Base-by-base conservation (phyloP, 1,140 invertebrate genomes). In the Carposina sasakii region DNA sequence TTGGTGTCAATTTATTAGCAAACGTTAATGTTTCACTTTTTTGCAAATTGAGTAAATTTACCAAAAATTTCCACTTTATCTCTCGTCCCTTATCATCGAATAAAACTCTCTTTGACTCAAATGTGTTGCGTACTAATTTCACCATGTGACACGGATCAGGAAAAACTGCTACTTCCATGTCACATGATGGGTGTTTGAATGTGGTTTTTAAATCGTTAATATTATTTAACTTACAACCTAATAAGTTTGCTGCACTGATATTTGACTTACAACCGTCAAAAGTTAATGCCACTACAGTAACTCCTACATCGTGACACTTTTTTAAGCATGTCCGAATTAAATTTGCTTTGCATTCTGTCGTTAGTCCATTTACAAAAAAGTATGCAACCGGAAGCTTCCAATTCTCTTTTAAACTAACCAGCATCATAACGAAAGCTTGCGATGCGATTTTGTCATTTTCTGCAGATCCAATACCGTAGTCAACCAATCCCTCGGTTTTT, bases 331-430 rank as follows among this genome's bases (percentile, higher is more conserved):
- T 45, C 24, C 51, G 54, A 2, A 66, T 22, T 54, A 63, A 47
- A 49, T 48, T 63, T 39, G 60, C 36, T 13, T 42, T 31, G 10
- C 45, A 36, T 47, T 56, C 47, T 8, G 48, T 56, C 10, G 30
- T 20, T 9, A 56, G 12, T 17, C 46, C 56, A 30, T 63, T 52
- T 21, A 60, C 54, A 21, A 65, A 46, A 49, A 63, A 63, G 49
- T 65, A 65, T 42, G 45, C 60, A 16, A 65, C 40, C 1, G 53
- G 56, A 16, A 65, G 23, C 57, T 65, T 65, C 52, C 55, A 62
- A 30, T 34, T 53, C 36, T 53, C 36, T 16, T 53, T 50, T 17
- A n/a, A 40, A 36, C 34, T 45, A 21, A 51, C 44, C 30, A 58
- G 9, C 3, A 37, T 21, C 31, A 54, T 48, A 1, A 58, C 43